Base-by-base conservation (phyloP, 2,113 vertebrate species). In the Beaufortia kweichowensis region DNA sequence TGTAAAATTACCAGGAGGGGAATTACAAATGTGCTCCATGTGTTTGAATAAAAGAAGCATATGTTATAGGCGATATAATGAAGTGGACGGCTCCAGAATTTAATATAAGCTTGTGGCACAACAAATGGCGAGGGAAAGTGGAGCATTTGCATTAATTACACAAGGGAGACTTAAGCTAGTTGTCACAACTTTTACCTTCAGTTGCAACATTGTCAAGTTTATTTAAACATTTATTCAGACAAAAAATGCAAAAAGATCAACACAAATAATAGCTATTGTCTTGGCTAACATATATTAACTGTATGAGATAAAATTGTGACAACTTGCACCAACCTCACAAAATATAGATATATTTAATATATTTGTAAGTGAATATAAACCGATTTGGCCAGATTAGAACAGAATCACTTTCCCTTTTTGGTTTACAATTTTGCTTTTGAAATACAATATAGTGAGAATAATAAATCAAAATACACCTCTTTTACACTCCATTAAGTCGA, bases 351-450 rank as follows among this genome's bases (percentile, higher is more conserved):
- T n/a, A n/a, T n/a, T n/a, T n/a, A n/a, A n/a, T n/a, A 39, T 39
- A 10, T 39, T 4, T 39, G 35, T 11, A 11, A 10, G 35, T 11
- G 1, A 10, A 4, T 39, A 39, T 39, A 39, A 39, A 39, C 3
- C 41, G 39, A 11, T 39, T 50, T 33, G 31, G 41, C 39, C n/a
- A 17, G 41, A 68, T n/a, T 26, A 24, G 53, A 77, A 50, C 21
- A 48, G 35, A 69, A 77, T 68, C 41, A 69, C 28, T 56, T 41
- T 61, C 43, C 55, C 28, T n/a, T 61, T 68, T 39, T 48, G 65
- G 19, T 53, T 21, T 23, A 67, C 57, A 66, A 76, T 62, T 70
- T 33, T 70, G 28, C 17, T 11, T 56, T 35, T 56, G 12, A 24
- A 23, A 23, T 56, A 17, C 17, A 9, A 24, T 39, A 4, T 35